Evolutionary conservation across 2,797 vertebrate genomes (phyloP), one percentile per base, ranked within the genome.

Genomic region (Lates japonicus): DNA sequence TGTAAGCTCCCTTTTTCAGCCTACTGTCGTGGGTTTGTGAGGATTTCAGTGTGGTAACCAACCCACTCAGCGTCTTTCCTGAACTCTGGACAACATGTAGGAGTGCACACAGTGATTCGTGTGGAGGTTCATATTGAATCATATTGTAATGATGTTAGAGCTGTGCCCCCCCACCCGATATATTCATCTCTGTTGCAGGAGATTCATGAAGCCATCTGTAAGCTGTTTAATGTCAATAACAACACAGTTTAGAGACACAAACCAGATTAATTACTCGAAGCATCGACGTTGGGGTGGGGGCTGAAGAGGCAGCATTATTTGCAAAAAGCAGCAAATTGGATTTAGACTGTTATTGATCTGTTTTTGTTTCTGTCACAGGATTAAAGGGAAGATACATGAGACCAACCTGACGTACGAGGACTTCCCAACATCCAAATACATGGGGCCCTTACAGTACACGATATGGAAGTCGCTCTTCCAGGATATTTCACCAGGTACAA

Each of bases 401-500:
- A 99, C 98, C 80, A 99, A 97, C 88, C 95, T 99, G 87, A 99
- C 98, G 0, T 99, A 99, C 0, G 98, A 99, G 92, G 98, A 99
- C 74, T 99, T 99, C 77, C 98, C 98, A 0, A 99, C 98, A 62
- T 99, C 98, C 75, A 99, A 99, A 86, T 99, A 99, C 93, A 98
- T 97, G 91, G 98, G 98, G 0, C 98, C 98, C 0, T 93, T 99
- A 88, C 98, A 99, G 93, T 99, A 97, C 90, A 98, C 97, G 11
- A 99, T 99, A 92, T 99, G 98, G 98, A 99, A 99, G 88, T 97
- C 97, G 1, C 96, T 99, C 33, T 99, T 97, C 92, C 98, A 98
- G 93, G 98, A 99, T 82, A 96, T 99, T 88, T 97, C 97, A 54
- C 98, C 98, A 75, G 98, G 98, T 99, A 96, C 52, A 55, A 5